Conservation (phyloP, 1,140 invertebrate genomes). For the Bradynema listronoti region DNA sequence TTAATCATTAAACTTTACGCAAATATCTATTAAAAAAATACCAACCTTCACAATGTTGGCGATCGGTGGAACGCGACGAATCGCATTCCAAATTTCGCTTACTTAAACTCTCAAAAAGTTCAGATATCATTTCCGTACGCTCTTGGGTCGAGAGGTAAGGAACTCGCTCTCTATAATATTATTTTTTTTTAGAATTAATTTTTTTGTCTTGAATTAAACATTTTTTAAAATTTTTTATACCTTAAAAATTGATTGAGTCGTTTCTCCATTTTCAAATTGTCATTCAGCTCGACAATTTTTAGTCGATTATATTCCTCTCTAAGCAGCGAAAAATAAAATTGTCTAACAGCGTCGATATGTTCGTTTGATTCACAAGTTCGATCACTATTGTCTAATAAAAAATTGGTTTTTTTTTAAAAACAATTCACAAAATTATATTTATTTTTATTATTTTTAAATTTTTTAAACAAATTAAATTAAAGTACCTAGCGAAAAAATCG, state of each 20-base stretch:
- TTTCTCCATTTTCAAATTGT: constrained; percentile 22
- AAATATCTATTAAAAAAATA: no score
- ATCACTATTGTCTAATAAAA: no score
- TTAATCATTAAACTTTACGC: no score
- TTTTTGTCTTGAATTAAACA: not conserved
- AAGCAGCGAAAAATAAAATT: constrained; percentile 31
- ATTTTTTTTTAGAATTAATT: not conserved
- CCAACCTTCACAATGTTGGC: no score
- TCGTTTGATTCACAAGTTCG: no score
- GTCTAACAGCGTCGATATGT: constrained; percentile 7
- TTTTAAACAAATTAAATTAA: no score
- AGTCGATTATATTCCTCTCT: constrained; percentile 27
- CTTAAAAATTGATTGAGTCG: constrained; percentile 17
- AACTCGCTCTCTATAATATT: constrained; percentile 17
- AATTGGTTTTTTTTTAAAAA: no score
- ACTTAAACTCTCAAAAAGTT: constrained; percentile 9
- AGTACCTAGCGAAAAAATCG: no score
- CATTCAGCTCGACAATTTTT: constrained; percentile 23
- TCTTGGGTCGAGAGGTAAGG: constrained; percentile 16
- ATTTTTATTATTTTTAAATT: no score
- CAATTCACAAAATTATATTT: no score
- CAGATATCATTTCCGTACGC: constrained; percentile 8
- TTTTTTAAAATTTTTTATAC: not conserved
- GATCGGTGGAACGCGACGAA: no score
- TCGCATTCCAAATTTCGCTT: not conserved